Conservation (phyloP, 2,888 invertebrate genomes). For the Amaurobius ferox region DNA sequence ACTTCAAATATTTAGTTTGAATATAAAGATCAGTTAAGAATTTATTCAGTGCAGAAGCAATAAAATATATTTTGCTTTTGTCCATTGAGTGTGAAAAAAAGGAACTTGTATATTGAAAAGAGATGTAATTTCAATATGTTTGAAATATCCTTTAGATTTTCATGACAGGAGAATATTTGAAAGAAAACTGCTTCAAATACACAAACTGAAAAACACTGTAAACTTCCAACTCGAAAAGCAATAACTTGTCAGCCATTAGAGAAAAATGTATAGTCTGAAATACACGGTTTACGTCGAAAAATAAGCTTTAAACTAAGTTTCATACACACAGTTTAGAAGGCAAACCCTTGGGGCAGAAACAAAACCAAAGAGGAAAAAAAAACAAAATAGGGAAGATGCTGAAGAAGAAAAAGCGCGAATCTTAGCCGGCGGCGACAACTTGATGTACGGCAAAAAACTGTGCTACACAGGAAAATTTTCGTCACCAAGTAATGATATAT, state of each 20-base stretch:
- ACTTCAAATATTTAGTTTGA: no score
- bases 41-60: no score
- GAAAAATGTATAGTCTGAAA: slow-evolving; percentile 22
- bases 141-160: no score
- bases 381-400: slow-evolving; percentile 42
- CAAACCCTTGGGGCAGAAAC: slow-evolving; percentile 30
- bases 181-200: no score
- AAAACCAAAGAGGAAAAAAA: slow-evolving; percentile 22
- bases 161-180: no score
- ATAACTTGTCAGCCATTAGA: slow-evolving; percentile 51
- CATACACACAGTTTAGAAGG: slow-evolving; percentile 12
- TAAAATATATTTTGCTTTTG: no score
- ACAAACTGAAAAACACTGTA: no score
- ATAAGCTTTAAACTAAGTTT: slow-evolving; percentile 21
- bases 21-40: no score
- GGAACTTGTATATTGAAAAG: no score
- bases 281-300: neutral
- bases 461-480: slow-evolving; percentile 43
- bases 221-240: slow-evolving; percentile 43
- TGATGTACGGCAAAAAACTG: slow-evolving; percentile 56
- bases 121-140: no score
- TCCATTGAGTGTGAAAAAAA: no score
- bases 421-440: slow-evolving; percentile 52
- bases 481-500: slow-evolving; percentile 61
- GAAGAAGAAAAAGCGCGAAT: slow-evolving; percentile 17